phyloP scores from a whole-genome alignment of 1,140 invertebrate genomes.

The Prorops nasuta region DNA sequence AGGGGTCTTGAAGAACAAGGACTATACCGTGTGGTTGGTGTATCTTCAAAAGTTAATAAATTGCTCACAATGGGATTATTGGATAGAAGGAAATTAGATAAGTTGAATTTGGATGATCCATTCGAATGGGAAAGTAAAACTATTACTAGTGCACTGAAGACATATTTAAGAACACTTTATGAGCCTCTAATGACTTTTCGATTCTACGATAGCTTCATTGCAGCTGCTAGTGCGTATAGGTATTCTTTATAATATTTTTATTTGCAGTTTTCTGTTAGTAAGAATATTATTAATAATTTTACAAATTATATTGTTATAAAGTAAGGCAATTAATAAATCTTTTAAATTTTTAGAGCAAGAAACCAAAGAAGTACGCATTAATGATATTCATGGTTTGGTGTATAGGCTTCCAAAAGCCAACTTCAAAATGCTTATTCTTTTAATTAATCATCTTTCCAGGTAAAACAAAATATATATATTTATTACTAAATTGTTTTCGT shows the following conservation, averaged over 20 bases:
- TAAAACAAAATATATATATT: constrained; percentile 49
- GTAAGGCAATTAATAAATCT: constrained; percentile 6
- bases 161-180: constrained; percentile 87
- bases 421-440: constrained; percentile 83
- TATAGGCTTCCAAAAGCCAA: constrained; percentile 83
- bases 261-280: constrained; percentile 11
- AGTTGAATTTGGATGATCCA: constrained; percentile 69
- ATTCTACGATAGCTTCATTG: constrained; percentile 86
- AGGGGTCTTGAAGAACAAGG: constrained; percentile 92
- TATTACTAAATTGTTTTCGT: constrained; percentile 1
- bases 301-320: constrained; percentile 1
- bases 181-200: constrained; percentile 95
- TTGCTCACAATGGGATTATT: constrained; percentile 80
- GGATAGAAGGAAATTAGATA: constrained; percentile 70
- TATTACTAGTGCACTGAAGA: constrained; percentile 93
- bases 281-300: constrained; percentile 7
- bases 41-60: constrained; percentile 91
- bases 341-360: constrained; percentile 79
- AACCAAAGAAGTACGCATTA: constrained; percentile 70
- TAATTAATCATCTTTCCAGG: constrained; percentile 87
- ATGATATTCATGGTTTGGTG: constrained; percentile 83
- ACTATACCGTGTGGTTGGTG: constrained; percentile 89
- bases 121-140: constrained; percentile 96
- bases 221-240: constrained; percentile 82
- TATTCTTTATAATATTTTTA: constrained; percentile 31